Evolutionary conservation across 2,113 vertebrate species (phyloP).

Genomic region (Caranx ignobilis): DNA sequence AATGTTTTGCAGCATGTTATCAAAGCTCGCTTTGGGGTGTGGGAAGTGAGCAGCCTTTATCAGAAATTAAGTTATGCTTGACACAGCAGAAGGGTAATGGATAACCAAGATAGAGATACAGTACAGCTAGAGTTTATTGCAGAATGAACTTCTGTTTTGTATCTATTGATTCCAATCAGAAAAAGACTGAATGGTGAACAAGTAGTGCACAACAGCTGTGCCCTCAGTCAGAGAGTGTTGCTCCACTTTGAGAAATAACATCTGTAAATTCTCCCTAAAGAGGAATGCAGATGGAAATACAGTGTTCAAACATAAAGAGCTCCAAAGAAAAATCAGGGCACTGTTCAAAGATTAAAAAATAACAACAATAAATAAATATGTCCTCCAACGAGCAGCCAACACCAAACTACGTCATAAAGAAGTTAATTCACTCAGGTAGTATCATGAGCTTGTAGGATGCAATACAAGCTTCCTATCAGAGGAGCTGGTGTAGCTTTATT

Average conservation of each 20-base stretch:
- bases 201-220: background rate
- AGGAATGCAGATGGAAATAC: background rate
- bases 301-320: background rate
- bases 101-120: slow-evolving; percentile 16
- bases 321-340: background rate
- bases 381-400: too few species aligned
- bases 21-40: slow-evolving; percentile 42
- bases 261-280: slow-evolving; percentile 4
- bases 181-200: background rate
- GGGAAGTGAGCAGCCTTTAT: slow-evolving; percentile 47
- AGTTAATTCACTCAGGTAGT: too few species aligned
- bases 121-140: background rate
- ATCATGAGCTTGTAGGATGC: background rate
- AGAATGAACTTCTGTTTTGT: background rate
- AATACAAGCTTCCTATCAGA: background rate
- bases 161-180: background rate
- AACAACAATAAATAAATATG: background rate
- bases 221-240: slow-evolving; percentile 7
- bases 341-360: background rate
- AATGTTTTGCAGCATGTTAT: slow-evolving; percentile 59
- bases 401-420: too few species aligned
- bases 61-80: slow-evolving; percentile 30
- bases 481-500: too few species aligned
- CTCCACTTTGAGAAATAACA: slow-evolving; percentile 9
- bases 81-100: slow-evolving; percentile 15